Conservation (phyloP, 2,888 invertebrate species). For the Keiferia lycopersicella region DNA sequence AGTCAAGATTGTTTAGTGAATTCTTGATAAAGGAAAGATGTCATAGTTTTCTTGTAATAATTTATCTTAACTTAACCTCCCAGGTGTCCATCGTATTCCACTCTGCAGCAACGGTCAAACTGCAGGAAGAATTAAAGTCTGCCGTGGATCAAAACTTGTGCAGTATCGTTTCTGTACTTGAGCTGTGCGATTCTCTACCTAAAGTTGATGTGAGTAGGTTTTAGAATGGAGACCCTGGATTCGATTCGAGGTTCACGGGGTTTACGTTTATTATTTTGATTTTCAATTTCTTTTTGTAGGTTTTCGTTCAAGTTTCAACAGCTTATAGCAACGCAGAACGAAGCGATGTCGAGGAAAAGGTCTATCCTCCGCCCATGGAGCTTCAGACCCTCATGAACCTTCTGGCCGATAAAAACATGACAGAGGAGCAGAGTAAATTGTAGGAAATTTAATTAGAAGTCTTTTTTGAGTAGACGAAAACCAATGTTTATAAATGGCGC, state of each 20-base stretch:
- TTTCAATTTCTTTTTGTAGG: constrained; percentile 55
- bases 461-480: background rate
- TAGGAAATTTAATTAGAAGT: background rate
- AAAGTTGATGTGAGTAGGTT: constrained; percentile 41
- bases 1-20: too few relatives aligned
- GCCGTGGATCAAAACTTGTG: constrained; percentile 86
- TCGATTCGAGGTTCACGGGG: background rate
- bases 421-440: background rate
- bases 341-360: constrained; percentile 85
- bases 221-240: background rate
- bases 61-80: too few relatives aligned
- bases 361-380: constrained; percentile 85
- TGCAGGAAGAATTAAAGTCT: constrained; percentile 35
- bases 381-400: constrained; percentile 61
- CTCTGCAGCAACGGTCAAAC: constrained; percentile 84
- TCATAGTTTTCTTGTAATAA: too few relatives aligned
- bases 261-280: too few relatives aligned
- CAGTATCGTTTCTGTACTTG: constrained; percentile 83
- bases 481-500: background rate
- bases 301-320: constrained; percentile 91
- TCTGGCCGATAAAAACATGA: background rate
- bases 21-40: too few relatives aligned
- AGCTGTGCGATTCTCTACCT: constrained; percentile 83
- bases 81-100: constrained; percentile 77
- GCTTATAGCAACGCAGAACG: constrained; percentile 92